Evolutionary conservation across 2,888 invertebrate species (phyloP).

Genomic region (Phengaris alcon): DNA sequence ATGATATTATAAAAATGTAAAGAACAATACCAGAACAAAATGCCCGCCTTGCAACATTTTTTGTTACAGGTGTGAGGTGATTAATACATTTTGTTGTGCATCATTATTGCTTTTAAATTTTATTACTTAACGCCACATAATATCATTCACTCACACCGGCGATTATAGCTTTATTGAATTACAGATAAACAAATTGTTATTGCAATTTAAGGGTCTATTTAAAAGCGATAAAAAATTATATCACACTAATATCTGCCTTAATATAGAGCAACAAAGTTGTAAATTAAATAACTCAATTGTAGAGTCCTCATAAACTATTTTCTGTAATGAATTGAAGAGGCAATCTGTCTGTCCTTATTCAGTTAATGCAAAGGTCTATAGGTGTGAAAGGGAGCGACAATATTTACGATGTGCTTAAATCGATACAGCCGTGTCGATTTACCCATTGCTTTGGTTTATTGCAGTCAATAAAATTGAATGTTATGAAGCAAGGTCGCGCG

Average conservation of each 20-base stretch:
- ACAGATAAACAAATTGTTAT: constrained; percentile 78
- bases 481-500: constrained; percentile 78
- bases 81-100: neutral
- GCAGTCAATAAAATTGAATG: constrained; percentile 78
- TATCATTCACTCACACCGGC: neutral
- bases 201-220: constrained; percentile 78
- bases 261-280: constrained; percentile 44
- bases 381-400: constrained; percentile 52
- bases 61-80: neutral
- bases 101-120: constrained; percentile 16
- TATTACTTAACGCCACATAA: neutral
- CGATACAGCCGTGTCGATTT: constrained; percentile 76
- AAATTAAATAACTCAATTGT: constrained; percentile 45
- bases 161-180: constrained; percentile 46
- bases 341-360: constrained; percentile 50
- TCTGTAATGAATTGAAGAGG: constrained; percentile 69
- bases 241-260: constrained; percentile 44
- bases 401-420: constrained; percentile 76
- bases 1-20: constrained; percentile 15
- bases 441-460: constrained; percentile 78
- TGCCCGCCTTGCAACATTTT: neutral
- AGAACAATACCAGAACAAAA: neutral
- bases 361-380: constrained; percentile 34
- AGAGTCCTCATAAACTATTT: constrained; percentile 75
- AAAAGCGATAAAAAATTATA: constrained; percentile 69